These are phyloP conservation scores for Gadopsis bispinosus DNA, from an alignment of 2,797 vertebrate species.

Conservation along the genomic window DNA sequence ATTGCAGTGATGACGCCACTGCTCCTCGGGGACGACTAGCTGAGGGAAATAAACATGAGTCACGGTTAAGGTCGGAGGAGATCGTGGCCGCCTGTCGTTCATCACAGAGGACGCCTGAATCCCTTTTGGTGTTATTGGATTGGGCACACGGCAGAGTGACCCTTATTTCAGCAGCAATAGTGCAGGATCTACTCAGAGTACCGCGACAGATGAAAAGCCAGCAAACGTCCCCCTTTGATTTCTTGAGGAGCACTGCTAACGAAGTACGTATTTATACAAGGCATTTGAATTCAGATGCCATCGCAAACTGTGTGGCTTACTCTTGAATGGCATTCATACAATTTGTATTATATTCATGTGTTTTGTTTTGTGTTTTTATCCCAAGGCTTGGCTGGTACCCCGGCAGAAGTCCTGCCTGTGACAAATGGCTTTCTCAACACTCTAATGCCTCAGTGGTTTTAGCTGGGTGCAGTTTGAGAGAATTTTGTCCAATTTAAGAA, in stretches of 20 bases:
- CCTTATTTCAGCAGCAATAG: slow-evolving; percentile 30
- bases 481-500: slow-evolving; percentile 67
- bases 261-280: slow-evolving; percentile 44
- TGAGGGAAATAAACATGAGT: slow-evolving; percentile 74
- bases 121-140: slow-evolving; percentile 49
- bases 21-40: slow-evolving; percentile 49
- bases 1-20: slow-evolving; percentile 59
- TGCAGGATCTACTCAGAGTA: background rate
- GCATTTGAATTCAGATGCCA: slow-evolving; percentile 38
- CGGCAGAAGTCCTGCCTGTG: slow-evolving; percentile 54
- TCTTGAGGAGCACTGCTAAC: slow-evolving; percentile 17
- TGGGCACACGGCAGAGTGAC: slow-evolving; percentile 32
- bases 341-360: slow-evolving; percentile 48
- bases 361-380: slow-evolving; percentile 26
- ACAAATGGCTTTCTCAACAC: slow-evolving; percentile 67
- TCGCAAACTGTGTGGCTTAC: slow-evolving; percentile 31
- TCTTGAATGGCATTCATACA: slow-evolving; percentile 45
- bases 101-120: slow-evolving; percentile 49
- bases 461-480: slow-evolving; percentile 42
- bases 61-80: slow-evolving; percentile 69
- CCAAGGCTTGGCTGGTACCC: slow-evolving; percentile 37
- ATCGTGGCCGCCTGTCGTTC: slow-evolving; percentile 56
- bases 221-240: slow-evolving; percentile 16
- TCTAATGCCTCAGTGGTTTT: slow-evolving; percentile 47
- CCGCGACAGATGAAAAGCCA: background rate